These are phyloP conservation scores for Agrilus mali DNA, from an alignment of 2,888 invertebrate species.

Conservation along the genomic window DNA sequence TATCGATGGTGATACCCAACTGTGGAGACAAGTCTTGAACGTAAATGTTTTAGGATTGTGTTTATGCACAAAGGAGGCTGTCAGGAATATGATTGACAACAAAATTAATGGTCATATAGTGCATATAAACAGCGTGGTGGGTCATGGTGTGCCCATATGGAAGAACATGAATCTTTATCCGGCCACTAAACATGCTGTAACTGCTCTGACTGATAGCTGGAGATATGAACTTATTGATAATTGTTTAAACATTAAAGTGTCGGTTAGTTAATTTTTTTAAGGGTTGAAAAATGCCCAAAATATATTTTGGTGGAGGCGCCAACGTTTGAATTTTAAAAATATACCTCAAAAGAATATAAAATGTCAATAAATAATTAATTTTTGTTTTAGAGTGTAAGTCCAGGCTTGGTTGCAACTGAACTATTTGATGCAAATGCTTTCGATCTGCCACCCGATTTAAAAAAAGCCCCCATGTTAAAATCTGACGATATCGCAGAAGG, in stretches of 20 bases:
- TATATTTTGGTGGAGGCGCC: no score
- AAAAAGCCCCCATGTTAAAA: background rate
- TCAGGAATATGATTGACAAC: conserved; percentile 16
- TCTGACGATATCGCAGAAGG: conserved; percentile 8
- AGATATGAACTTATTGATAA: conserved; percentile 5
- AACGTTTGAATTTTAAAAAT: no score
- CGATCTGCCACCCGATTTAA: conserved; percentile 1
- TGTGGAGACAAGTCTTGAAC: conserved; percentile 19
- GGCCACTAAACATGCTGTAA: conserved; percentile 9
- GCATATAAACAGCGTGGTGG: conserved; percentile 7
- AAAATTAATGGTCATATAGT: conserved; percentile 13
- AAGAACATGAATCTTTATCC: conserved; percentile 7
- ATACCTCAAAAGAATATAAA: no score
- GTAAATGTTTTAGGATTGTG: conserved; percentile 17
- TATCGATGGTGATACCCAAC: conserved; percentile 14
- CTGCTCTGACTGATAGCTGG: conserved; percentile 8
- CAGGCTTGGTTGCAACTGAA: conserved; percentile 6
- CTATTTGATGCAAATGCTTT: background rate
- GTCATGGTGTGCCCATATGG: conserved; percentile 6
- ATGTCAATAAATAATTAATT: no score
- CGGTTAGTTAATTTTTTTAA: conserved; percentile 4
- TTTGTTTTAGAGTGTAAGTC: conserved; percentile 8
- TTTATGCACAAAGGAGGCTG: conserved; percentile 16
- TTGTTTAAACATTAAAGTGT: conserved; percentile 8
- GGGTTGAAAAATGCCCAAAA: no score